Percentiles rank a stretch among this genome's conserved stretches.
phyloP scores from a whole-genome alignment of 2,113 vertebrate species.

The western clawed frog (Xenopus tropicalis) region DNA sequence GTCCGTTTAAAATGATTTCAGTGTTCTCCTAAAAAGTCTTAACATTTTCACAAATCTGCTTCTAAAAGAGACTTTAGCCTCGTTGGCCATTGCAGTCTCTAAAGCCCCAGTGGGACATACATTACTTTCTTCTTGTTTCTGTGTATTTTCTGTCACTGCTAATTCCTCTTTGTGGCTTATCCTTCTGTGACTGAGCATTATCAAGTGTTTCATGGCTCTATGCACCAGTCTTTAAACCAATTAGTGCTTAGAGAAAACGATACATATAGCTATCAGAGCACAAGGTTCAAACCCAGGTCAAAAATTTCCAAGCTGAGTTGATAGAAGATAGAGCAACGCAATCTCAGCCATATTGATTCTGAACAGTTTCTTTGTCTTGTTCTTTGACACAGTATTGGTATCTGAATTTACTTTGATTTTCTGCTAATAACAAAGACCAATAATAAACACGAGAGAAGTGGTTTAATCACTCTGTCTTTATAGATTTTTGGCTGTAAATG shows the following conservation, averaged over 20 bases:
- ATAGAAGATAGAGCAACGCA: constrained; percentile 54
- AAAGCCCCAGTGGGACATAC: constrained; percentile 64
- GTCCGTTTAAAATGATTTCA: constrained; percentile 42
- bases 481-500: constrained; percentile 35
- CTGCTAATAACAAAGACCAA: constrained; percentile 30
- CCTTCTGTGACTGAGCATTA: constrained; percentile 81
- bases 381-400: constrained; percentile 1
- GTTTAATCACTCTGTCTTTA: constrained; percentile 43
- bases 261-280: constrained; percentile 71
- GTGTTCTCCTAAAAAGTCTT: constrained; percentile 28
- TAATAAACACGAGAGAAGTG: constrained; percentile 47
- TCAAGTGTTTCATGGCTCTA: constrained; percentile 78
- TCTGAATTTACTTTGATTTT: constrained; percentile 42
- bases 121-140: constrained; percentile 62
- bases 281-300: constrained; percentile 77
- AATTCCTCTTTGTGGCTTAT: constrained; percentile 71
- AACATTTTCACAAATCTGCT: constrained; percentile 26
- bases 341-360: constrained; percentile 58
- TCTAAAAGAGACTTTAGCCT: constrained; percentile 45
- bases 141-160: constrained; percentile 62
- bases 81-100: constrained; percentile 45
- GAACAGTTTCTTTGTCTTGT: constrained; percentile 48
- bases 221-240: constrained; percentile 74
- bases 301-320: constrained; percentile 56
- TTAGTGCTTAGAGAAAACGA: constrained; percentile 69